phyloP scores from a whole-genome alignment of 2,113 vertebrate genomes.

The Lophura nycthemera region DNA sequence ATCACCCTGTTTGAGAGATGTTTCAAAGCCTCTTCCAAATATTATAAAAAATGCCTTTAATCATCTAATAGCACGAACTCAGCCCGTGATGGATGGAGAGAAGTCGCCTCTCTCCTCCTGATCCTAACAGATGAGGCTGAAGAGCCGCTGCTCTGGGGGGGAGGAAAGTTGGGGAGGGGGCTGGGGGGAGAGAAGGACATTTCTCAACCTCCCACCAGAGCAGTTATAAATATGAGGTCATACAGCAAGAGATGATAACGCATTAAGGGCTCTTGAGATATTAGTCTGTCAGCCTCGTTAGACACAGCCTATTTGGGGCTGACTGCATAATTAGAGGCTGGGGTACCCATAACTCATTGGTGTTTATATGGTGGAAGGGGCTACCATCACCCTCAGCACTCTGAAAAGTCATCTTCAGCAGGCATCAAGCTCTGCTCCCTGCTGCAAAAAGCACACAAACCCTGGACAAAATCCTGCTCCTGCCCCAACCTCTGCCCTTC shows the following conservation, averaged over 20 bases:
- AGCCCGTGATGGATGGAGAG: conserved; percentile 71
- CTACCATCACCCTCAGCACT: conserved; percentile 43
- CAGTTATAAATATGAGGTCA: conserved; percentile 81
- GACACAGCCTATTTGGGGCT: conserved; percentile 77
- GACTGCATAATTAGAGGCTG: conserved; percentile 79
- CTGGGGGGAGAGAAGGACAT: conserved; percentile 56
- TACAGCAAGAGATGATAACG: conserved; percentile 76
- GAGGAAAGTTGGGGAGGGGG: not conserved
- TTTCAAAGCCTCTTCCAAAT: conserved; percentile 76
- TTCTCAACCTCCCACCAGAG: conserved; percentile 72
- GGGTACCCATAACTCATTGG: conserved; percentile 76
- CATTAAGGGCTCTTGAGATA: conserved; percentile 80
- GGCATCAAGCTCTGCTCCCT: not conserved
- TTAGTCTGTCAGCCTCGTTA: conserved; percentile 79
- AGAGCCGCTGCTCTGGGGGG: conserved; percentile 13
- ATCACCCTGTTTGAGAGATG: conserved; percentile 65
- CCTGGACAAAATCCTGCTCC: not conserved
- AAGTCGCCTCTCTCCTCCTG: conserved; percentile 59
- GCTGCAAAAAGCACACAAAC: not conserved
- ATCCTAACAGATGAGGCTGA: conserved; percentile 70
- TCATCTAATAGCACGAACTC: conserved; percentile 74
- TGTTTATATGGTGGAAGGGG: conserved; percentile 60
- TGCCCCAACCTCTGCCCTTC: not conserved
- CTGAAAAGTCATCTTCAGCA: conserved; percentile 55
- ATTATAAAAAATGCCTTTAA: conserved; percentile 79